phyloP scores from a whole-genome alignment of 37 sponge, comb jelly and placozoan species.

The Agelas oroides region DNA sequence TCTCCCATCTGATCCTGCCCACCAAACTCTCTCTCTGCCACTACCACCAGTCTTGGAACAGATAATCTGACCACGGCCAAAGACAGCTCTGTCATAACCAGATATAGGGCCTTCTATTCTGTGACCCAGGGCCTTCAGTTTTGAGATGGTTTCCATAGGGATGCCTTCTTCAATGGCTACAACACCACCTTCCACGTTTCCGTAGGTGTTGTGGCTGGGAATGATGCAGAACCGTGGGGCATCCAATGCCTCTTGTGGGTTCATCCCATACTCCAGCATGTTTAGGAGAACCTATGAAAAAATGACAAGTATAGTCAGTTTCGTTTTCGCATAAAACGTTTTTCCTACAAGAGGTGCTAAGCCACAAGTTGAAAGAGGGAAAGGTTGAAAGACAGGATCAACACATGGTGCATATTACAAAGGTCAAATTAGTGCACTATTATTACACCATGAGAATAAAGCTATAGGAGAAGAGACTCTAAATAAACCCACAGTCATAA shows the following conservation, averaged over 20 bases:
- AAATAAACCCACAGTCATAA: too few species aligned
- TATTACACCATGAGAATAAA: too few species aligned
- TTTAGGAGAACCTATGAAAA: conserved; percentile 81
- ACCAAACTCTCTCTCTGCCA: conserved; percentile 61
- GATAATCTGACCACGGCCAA: conserved; percentile 89
- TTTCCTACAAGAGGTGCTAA: too few species aligned
- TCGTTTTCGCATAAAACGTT: too few species aligned
- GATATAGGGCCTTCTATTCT: conserved; percentile 57
- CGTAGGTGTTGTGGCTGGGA: conserved; percentile 1
- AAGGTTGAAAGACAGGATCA: too few species aligned
- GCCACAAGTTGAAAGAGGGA: too few species aligned
- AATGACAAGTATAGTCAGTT: too few species aligned
- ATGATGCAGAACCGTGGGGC: conserved; percentile 77
- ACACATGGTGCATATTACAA: too few species aligned
- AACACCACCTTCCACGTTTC: too few species aligned
- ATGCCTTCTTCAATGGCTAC: conserved; percentile 82
- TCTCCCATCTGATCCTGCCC: conserved; percentile 84
- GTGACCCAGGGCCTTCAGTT: conserved; percentile 69
- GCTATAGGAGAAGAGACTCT: too few species aligned
- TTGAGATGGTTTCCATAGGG: background rate
- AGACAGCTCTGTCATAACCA: conserved; percentile 54
- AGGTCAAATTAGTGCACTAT: too few species aligned
- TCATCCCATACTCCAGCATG: conserved; percentile 89
- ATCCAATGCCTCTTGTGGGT: conserved; percentile 87
- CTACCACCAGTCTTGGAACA: background rate